Conservation (phyloP, 2,113 vertebrate species). For the Hylia prasina region DNA sequence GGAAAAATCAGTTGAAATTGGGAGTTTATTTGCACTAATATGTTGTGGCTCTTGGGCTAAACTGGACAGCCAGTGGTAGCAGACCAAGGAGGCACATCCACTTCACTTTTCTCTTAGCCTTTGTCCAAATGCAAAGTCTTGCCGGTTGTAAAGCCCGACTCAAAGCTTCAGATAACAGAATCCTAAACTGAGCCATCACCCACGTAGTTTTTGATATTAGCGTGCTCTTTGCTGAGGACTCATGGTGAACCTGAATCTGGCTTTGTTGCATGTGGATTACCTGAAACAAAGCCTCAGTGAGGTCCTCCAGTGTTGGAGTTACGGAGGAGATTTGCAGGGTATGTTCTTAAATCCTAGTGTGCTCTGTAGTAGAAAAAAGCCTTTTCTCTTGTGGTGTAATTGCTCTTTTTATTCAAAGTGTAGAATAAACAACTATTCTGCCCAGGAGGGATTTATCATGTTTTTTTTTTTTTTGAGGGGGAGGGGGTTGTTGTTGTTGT, state of each 20-base stretch:
- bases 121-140: not conserved
- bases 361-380: not conserved
- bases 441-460: not conserved
- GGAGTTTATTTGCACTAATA: not conserved
- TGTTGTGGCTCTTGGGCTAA: not conserved
- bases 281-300: not conserved
- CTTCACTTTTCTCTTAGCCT: not conserved
- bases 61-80: not conserved
- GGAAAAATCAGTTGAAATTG: not conserved
- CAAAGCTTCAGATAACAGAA: not conserved
- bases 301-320: not conserved
- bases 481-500: not conserved
- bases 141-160: not conserved
- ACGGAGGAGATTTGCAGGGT: not conserved
- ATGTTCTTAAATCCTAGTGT: not conserved
- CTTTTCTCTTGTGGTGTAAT: not conserved
- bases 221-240: not conserved
- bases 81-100: not conserved
- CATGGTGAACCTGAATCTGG: not conserved
- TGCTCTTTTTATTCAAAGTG: not conserved
- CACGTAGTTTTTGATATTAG: not conserved
- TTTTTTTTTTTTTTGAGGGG: not conserved
- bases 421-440: not conserved
- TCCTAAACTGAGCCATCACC: not conserved
- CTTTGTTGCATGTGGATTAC: not conserved